These are phyloP conservation scores for Copsychus sechellarum DNA, from an alignment of 2,113 vertebrate species.

Conservation along the genomic window DNA sequence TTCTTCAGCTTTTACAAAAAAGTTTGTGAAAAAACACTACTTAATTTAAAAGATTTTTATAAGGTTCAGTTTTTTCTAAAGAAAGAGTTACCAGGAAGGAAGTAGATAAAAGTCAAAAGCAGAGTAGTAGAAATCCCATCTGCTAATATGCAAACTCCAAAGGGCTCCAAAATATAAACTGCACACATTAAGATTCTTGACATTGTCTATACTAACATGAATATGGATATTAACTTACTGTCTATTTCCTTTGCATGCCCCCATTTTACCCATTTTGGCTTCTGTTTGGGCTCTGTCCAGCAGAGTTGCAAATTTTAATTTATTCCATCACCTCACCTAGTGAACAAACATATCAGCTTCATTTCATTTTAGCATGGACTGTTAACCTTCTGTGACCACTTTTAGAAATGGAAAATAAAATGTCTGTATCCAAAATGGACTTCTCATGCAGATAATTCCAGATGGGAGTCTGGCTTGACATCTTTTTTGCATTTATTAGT, in stretches of 20 bases:
- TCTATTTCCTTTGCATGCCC: background rate
- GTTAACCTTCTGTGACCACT: background rate
- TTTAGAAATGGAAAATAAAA: background rate
- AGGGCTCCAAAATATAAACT: background rate
- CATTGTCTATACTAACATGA: background rate
- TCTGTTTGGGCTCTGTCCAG: background rate
- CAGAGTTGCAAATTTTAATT: background rate
- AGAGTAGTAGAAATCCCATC: background rate
- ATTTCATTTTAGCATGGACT: background rate
- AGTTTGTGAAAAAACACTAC: background rate
- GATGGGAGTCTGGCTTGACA: background rate
- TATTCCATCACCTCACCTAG: background rate
- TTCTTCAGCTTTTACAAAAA: background rate
- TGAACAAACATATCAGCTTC: background rate
- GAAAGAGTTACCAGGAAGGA: background rate
- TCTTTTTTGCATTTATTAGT: background rate
- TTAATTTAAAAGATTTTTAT: background rate
- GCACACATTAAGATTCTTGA: background rate
- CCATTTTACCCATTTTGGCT: background rate
- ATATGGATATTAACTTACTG: background rate
- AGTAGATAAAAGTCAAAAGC: background rate
- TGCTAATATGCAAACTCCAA: background rate
- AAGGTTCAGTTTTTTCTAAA: background rate
- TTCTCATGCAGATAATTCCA: background rate
- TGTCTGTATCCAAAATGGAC: background rate